Conservation (phyloP, 2,888 invertebrate genomes). For the Asteroscopus sphinx region DNA sequence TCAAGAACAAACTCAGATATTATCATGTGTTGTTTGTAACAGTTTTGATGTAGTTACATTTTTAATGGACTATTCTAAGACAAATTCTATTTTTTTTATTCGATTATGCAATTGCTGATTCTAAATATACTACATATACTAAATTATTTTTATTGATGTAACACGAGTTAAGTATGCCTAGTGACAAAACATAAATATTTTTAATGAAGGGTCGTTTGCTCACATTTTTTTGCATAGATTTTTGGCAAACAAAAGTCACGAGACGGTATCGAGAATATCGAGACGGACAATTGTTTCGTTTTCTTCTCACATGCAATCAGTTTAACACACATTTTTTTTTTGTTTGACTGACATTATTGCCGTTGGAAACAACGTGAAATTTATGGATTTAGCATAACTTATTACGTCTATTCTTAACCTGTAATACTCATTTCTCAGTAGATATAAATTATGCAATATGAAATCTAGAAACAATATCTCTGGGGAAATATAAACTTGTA, state of each 20-base stretch:
- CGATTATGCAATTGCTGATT: no score
- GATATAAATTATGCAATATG: no score
- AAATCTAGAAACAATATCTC: no score
- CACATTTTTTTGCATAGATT: slow-evolving; percentile 48
- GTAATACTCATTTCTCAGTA: no score
- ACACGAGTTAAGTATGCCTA: slow-evolving; percentile 28
- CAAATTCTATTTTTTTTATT: no score
- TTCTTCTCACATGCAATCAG: slow-evolving; percentile 37
- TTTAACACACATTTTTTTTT: slow-evolving; percentile 35
- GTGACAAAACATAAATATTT: slow-evolving; percentile 49
- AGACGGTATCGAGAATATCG: slow-evolving; percentile 47
- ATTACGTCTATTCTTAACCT: no score
- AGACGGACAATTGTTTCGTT: slow-evolving; percentile 41
- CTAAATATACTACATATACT: no score
- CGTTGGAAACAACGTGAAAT: no score
- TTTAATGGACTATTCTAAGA: no score
- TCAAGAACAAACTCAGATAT: slow-evolving; percentile 14
- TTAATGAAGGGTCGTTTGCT: slow-evolving; percentile 55
- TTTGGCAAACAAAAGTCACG: slow-evolving; percentile 76
- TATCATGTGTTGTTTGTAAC: background rate
- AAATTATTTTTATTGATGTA: background rate
- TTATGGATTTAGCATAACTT: no score
- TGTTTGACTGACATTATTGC: no score
- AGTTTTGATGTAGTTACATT: background rate
- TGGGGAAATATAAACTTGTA: no score